Evolutionary conservation across 2,888 invertebrate species (phyloP).

Genomic region (Metellina segmentata): DNA sequence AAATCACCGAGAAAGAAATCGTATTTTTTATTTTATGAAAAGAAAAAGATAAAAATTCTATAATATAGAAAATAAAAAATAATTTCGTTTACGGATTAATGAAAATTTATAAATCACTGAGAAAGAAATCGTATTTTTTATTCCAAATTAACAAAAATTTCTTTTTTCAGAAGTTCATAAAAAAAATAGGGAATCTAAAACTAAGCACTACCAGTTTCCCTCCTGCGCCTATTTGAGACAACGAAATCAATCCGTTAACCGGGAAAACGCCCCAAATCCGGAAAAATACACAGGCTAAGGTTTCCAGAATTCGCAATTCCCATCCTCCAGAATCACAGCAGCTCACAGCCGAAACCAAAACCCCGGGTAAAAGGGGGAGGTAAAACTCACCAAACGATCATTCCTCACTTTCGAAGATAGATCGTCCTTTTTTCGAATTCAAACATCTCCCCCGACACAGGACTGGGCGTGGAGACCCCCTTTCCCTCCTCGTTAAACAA

Average conservation of each 20-base stretch:
- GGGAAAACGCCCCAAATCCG: not conserved
- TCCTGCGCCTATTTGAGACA: not conserved
- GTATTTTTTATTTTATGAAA: no score
- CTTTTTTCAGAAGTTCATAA: no score
- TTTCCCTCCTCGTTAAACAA: slow-evolving; percentile 25
- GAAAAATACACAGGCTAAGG: not conserved
- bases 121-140: no score
- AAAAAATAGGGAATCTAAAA: no score
- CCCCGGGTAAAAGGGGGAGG: not conserved
- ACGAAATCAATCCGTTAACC: not conserved
- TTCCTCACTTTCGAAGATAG: slow-evolving; percentile 21
- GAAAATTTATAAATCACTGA: no score
- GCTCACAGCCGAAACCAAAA: not conserved
- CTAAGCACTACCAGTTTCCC: not conserved
- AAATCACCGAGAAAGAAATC: no score
- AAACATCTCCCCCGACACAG: not conserved
- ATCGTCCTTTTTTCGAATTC: slow-evolving; percentile 8
- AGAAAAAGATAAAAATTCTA: no score
- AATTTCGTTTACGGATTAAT: no score
- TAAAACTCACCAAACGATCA: slow-evolving; percentile 20
- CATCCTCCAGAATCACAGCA: not conserved
- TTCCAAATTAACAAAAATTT: no score
- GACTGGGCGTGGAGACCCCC: not conserved
- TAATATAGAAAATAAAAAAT: no score
- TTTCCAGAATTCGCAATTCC: no score